Percentiles rank a stretch among this genome's conserved stretches.
Conservation (phyloP, 2,888 invertebrate genomes). For the Petrolisthes manimaculis region DNA sequence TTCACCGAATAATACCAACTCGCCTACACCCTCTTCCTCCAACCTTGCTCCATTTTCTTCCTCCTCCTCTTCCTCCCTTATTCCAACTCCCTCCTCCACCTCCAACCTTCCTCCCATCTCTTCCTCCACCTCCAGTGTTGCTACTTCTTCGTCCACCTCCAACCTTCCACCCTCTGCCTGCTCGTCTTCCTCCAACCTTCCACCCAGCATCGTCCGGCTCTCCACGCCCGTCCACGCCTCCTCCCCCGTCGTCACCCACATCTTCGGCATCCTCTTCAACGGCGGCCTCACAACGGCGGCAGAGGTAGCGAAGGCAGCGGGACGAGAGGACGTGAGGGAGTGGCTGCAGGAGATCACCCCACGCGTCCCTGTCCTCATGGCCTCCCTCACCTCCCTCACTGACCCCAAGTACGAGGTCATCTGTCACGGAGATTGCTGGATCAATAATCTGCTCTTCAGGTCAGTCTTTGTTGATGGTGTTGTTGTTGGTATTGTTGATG, state of each 20-base stretch:
- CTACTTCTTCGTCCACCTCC: too few relatives aligned
- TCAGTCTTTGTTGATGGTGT: not conserved
- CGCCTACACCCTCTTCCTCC: too few relatives aligned
- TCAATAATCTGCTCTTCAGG: slow-evolving; percentile 54
- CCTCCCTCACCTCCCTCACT: not conserved
- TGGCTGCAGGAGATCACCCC: slow-evolving; percentile 25
- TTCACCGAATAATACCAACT: too few relatives aligned
- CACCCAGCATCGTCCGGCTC: slow-evolving; percentile 22
- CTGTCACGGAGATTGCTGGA: slow-evolving; percentile 49
- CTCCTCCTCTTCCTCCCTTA: too few relatives aligned
- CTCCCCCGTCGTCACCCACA: not conserved
- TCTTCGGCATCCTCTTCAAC: slow-evolving; percentile 12
- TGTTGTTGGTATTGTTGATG: too few relatives aligned
- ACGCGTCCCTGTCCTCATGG: not conserved
- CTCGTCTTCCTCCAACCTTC: too few relatives aligned
- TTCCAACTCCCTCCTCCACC: too few relatives aligned
- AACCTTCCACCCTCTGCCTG: too few relatives aligned
- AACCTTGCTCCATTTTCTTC: too few relatives aligned
- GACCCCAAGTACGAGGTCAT: slow-evolving; percentile 36
- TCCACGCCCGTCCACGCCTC: not conserved
- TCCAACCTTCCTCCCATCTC: too few relatives aligned
- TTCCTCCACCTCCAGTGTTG: too few relatives aligned
- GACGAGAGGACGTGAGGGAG: slow-evolving; percentile 13
- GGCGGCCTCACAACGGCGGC: slow-evolving; percentile 31
- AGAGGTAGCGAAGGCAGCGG: slow-evolving; percentile 20